phyloP scores from a whole-genome alignment of 1,140 invertebrate genomes.

The Galleria mellonella region DNA sequence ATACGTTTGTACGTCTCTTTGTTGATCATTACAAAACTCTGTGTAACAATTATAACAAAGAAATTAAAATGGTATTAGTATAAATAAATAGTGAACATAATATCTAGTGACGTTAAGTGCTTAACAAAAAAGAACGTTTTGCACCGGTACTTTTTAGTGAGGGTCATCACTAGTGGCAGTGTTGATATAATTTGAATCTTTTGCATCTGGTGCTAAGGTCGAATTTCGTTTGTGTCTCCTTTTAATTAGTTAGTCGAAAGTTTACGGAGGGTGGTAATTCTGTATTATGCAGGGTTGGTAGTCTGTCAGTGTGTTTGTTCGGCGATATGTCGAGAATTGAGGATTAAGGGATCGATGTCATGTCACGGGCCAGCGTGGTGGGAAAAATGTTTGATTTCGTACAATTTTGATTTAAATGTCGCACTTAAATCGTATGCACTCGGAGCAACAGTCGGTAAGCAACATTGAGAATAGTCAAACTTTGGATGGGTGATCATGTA shows the following conservation, averaged over 20 bases:
- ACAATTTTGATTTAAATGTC: no score
- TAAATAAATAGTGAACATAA: constrained; percentile 60
- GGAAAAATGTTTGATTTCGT: constrained; percentile 10
- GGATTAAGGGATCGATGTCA: constrained; percentile 52
- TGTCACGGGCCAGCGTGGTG: constrained; percentile 10
- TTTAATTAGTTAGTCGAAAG: constrained; percentile 19
- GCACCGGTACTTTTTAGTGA: constrained; percentile 19
- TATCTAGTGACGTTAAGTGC: constrained; percentile 56
- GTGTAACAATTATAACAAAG: constrained; percentile 36
- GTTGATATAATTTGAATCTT: not conserved
- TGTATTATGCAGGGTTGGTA: constrained; percentile 1
- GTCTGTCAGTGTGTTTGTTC: constrained; percentile 2
- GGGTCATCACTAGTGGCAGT: not conserved
- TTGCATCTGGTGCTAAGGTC: not conserved
- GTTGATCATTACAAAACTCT: constrained; percentile 9
- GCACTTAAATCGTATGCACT: no score
- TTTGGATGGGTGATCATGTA: no score
- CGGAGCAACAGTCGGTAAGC: no score
- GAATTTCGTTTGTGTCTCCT: constrained; percentile 3
- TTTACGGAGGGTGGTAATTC: constrained; percentile 3
- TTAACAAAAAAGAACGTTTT: constrained; percentile 27
- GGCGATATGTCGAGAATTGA: constrained; percentile 4
- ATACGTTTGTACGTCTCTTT: not conserved
- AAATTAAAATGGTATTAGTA: constrained; percentile 55
- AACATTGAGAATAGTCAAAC: no score